Base-by-base conservation (phyloP, 1,140 invertebrate species). In the Pseudoatta argentina region DNA sequence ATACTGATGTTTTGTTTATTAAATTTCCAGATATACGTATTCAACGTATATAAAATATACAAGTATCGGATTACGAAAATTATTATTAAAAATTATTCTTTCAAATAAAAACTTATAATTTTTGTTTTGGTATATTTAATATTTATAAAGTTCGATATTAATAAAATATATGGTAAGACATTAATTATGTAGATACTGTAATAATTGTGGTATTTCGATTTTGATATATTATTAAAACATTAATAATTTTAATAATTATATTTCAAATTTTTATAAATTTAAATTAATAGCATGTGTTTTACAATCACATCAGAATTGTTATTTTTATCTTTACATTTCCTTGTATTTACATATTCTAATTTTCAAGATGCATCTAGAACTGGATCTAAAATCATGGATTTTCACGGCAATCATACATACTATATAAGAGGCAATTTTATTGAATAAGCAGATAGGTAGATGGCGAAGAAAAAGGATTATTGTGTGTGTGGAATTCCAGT, bases 381-480 rank as follows among this genome's bases (percentile, higher is more conserved):
- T 21, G 21, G 21, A 21, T 21, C 21, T 21, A 21, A 21, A 21
- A 21, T 21, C 88, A 86, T 51, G 57, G 64, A 89, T 77, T 89
- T 89, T 88, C 71, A 71, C 69, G 88, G 34, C 34, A 72, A 85
- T 89, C 88, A 51, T 57, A 71, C 57, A 82, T 88, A 86, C 87
- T 81, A 44, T 3, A 44, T 44, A 63, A 89, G 63, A 57, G 55
- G 69, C 71, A 86, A 86, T 90, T 88, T 87, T 88, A 90, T 91
- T 90, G 88, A 69, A 59, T 64, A 75, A 86, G 30, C 67, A 67
- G 53, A 57, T 72, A 67, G 53, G 63, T 72, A 79, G 48, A 14
- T 69, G 44, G n/a, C 30, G 79, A 89, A 87, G 87, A 91, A 92
- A 64, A 91, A 90, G 87, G 89, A 90, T 93, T 92, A 93, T 92